These are phyloP conservation scores for Leucania comma DNA, from an alignment of 2,888 invertebrate species.

Conservation along the genomic window DNA sequence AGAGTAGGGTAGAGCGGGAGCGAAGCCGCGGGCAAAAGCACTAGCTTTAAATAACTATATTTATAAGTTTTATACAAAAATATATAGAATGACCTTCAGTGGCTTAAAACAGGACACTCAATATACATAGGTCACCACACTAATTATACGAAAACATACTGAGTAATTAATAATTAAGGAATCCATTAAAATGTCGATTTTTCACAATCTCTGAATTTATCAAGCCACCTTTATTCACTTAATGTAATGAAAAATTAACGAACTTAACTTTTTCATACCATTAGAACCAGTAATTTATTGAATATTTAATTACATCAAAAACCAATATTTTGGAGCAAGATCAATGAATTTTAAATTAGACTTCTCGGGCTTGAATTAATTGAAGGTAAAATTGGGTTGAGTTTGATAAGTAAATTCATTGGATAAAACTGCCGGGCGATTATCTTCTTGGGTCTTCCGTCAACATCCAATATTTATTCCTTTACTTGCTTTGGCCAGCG, in stretches of 20 bases:
- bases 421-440: neutral
- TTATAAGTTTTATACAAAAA: neutral
- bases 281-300: constrained; percentile 25
- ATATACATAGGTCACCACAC: neutral
- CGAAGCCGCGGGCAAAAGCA: no score
- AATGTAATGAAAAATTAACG: constrained; percentile 37
- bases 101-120: neutral
- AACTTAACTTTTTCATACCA: constrained; percentile 39
- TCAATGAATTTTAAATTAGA: constrained; percentile 12
- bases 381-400: constrained; percentile 15
- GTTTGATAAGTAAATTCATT: constrained; percentile 15
- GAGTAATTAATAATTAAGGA: constrained; percentile 29
- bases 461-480: neutral
- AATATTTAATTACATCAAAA: constrained; percentile 24
- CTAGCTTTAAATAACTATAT: no score
- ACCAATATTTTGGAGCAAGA: neutral
- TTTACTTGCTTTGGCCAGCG: neutral
- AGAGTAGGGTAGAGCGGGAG: no score
- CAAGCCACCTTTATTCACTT: constrained; percentile 10
- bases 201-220: constrained; percentile 19
- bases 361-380: constrained; percentile 17
- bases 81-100: neutral
- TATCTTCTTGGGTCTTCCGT: neutral
- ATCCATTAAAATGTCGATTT: constrained; percentile 38
- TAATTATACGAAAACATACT: constrained; percentile 4